Evolutionary conservation across 2,888 invertebrate genomes (phyloP), one percentile per base, ranked within the genome.

Genomic region (Erynnis tages): DNA sequence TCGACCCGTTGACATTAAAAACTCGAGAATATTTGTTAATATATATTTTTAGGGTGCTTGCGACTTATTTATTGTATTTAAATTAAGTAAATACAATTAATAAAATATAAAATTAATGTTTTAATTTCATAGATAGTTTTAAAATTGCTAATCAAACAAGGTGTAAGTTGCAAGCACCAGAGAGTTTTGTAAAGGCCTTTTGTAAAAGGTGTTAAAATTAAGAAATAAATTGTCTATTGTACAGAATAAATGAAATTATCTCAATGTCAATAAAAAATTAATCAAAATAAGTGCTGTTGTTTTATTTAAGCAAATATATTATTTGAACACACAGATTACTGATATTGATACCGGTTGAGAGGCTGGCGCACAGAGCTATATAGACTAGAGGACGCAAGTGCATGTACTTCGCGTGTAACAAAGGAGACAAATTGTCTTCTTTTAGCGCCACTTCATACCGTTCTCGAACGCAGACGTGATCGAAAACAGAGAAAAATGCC

Each of bases 211-310:
- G 13, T 34, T 13, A 34, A 49, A 43, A 19, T 37, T 41, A 41
- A 25, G 21, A 23, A 49, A 41, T 41, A 49, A 65, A 65, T 61
- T 64, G 49, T 49, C 54, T 75, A 79, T 70, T 83, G 82, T 82
- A 82, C 71, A 82, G 70, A 76, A 76, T 76, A 73, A 77, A 77
- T 66, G 66, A 70, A 71, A 76, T 68, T 76, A 75, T 84, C 83
- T 84, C 68, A 79, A 78, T 83, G 84, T 83, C 74, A 69, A 65
- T 65, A 71, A 63, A 62, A 67, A n/a, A n/a, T n/a, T 64, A 66
- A 57, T 60, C 57, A 61, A 56, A 57, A 49, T 10, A 35, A 35
- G 16, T 17, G 5, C 8, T 7, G 1, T 35, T 35, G 35, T 35
- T 35, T 35, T 4, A 17, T 35, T 35, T 35, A 11, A 29, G n/a